Evolutionary conservation across 1,140 invertebrate genomes (phyloP).

Genomic region (Diorhabda carinulata): DNA sequence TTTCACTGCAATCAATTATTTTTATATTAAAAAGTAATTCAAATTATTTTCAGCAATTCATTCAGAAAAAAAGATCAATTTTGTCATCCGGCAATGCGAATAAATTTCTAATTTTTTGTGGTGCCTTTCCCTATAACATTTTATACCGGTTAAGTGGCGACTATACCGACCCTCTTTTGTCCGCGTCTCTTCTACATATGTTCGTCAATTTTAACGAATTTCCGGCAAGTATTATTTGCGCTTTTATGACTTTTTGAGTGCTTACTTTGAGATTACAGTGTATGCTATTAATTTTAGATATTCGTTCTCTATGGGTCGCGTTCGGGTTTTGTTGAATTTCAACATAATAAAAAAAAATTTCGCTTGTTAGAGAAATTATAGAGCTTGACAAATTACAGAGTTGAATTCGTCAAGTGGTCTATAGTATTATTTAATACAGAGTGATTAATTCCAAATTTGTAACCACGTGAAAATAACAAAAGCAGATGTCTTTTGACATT

Average conservation of each 20-base stretch:
- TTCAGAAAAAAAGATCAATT: too few relatives aligned
- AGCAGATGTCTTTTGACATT: too few relatives aligned
- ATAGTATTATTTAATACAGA: too few relatives aligned
- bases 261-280: background rate
- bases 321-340: background rate
- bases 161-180: background rate
- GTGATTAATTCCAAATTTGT: too few relatives aligned
- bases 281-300: background rate
- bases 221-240: background rate
- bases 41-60: too few relatives aligned
- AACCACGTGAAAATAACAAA: too few relatives aligned
- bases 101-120: background rate
- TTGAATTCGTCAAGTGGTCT: too few relatives aligned
- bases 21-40: too few relatives aligned
- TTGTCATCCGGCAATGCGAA: background rate
- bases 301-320: background rate
- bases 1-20: too few relatives aligned
- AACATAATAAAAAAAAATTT: background rate
- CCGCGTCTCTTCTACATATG: background rate
- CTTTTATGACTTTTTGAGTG: background rate
- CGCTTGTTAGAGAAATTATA: too few relatives aligned
- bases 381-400: too few relatives aligned
- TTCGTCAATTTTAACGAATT: constrained; percentile 3
- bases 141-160: background rate
- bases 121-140: background rate